phyloP scores from a whole-genome alignment of 53 echinoderm and acorn worm species.

The Echinarachnius parma region DNA sequence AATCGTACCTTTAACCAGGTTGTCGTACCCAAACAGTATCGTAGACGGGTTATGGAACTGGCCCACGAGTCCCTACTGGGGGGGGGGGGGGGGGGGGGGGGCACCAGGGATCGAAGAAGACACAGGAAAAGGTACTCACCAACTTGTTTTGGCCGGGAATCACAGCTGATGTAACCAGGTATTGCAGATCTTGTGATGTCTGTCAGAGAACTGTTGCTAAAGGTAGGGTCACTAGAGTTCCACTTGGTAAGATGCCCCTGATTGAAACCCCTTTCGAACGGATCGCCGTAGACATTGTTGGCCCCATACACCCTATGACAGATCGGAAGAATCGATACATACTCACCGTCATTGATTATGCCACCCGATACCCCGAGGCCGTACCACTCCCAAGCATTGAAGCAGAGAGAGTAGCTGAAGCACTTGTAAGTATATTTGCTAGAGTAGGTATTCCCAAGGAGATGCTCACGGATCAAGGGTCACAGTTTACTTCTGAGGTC shows the following conservation, averaged over 20 bases:
- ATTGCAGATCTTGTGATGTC: constrained; percentile 45
- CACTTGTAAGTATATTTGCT: constrained; percentile 28
- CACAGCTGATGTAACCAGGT: constrained; percentile 28
- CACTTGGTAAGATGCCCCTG: constrained; percentile 23
- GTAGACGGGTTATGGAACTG: background rate
- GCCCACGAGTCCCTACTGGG: constrained; percentile 43
- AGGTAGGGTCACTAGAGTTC: constrained; percentile 46
- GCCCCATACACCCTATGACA: constrained; percentile 42
- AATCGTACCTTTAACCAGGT: background rate
- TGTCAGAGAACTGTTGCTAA: constrained; percentile 48
- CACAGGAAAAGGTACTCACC: constrained; percentile 36
- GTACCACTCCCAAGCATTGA: constrained; percentile 25
- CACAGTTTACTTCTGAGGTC: constrained; percentile 36
- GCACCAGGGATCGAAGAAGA: constrained; percentile 32
- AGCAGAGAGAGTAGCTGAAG: constrained; percentile 47
- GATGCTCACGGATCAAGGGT: constrained; percentile 27
- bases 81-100: too few species aligned
- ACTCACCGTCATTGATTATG: constrained; percentile 43
- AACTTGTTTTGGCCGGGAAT: constrained; percentile 48
- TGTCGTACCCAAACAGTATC: constrained; percentile 20
- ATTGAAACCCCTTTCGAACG: constrained; percentile 35
- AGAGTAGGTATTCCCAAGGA: constrained; percentile 44
- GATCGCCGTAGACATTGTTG: constrained; percentile 48
- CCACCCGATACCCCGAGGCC: constrained; percentile 50
- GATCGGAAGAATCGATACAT: constrained; percentile 45